Evolutionary conservation across 2,888 invertebrate genomes (phyloP).

Genomic region (Apoda limacodes): DNA sequence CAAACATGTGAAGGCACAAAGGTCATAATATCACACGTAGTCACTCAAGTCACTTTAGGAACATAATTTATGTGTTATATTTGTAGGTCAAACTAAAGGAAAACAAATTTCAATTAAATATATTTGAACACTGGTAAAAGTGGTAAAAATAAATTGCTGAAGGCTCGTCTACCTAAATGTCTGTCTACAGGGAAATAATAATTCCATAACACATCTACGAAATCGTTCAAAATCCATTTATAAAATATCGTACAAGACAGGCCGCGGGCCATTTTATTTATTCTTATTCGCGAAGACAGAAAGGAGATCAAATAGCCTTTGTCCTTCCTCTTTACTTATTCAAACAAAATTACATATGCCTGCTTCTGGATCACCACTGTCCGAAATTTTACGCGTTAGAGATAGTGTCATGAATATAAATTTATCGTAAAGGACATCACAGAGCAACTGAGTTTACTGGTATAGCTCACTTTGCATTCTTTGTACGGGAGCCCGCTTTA

Average conservation of each 20-base stretch:
- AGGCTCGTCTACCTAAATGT: too few relatives aligned
- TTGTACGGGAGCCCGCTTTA: constrained; percentile 59
- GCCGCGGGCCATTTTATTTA: constrained; percentile 53
- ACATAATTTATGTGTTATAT: too few relatives aligned
- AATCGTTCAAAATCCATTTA: constrained; percentile 61
- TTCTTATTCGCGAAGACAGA: constrained; percentile 42
- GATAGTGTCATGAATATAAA: constrained; percentile 70
- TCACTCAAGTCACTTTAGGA: too few relatives aligned
- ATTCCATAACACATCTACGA: constrained; percentile 42
- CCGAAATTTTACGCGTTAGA: constrained; percentile 67
- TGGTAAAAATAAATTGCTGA: too few relatives aligned
- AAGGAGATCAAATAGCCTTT: constrained; percentile 65
- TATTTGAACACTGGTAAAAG: too few relatives aligned
- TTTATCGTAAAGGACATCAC: constrained; percentile 65
- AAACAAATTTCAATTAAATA: too few relatives aligned
- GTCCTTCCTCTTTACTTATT: constrained; percentile 68
- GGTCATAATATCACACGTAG: too few relatives aligned
- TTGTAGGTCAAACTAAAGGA: too few relatives aligned
- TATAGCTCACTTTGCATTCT: constrained; percentile 68
- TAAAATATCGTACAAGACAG: constrained; percentile 56
- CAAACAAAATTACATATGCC: constrained; percentile 71
- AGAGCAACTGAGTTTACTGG: constrained; percentile 51
- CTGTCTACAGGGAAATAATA: too few relatives aligned
- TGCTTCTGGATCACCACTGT: constrained; percentile 64
- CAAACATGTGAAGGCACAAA: too few relatives aligned